Evolutionary conservation across 2,797 vertebrate species (phyloP).

Genomic region (Ceryle rudis): DNA sequence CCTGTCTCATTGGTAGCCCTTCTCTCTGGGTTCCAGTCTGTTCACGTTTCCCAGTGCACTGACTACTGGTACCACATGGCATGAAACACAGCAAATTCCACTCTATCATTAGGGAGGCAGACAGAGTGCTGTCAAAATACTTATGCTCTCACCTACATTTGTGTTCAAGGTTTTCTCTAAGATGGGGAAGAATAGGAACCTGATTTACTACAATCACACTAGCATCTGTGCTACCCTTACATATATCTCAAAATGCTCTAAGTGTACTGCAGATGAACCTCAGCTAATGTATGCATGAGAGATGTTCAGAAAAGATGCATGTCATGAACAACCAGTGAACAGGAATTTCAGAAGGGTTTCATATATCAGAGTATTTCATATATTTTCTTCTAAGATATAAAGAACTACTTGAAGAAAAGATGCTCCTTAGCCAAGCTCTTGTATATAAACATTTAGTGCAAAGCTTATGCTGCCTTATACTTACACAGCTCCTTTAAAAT

Average conservation of each 20-base stretch:
- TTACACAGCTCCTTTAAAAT: background rate
- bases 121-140: background rate
- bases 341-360: background rate
- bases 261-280: background rate
- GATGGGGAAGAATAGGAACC: background rate
- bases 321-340: background rate
- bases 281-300: background rate
- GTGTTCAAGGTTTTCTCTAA: background rate
- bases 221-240: background rate
- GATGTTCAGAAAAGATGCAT: background rate
- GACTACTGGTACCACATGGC: background rate
- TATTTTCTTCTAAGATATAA: background rate
- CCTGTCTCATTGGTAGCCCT: background rate
- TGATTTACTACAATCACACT: background rate
- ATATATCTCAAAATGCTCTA: background rate
- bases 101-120: background rate
- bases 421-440: background rate
- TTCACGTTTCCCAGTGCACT: background rate
- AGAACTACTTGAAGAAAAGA: background rate
- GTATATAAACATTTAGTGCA: background rate
- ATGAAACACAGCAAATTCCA: background rate
- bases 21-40: background rate
- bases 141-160: background rate
- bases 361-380: background rate
- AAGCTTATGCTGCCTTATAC: background rate